Evolutionary conservation across 1,140 invertebrate species (phyloP).

Genomic region (Drosophila paulistorum): DNA sequence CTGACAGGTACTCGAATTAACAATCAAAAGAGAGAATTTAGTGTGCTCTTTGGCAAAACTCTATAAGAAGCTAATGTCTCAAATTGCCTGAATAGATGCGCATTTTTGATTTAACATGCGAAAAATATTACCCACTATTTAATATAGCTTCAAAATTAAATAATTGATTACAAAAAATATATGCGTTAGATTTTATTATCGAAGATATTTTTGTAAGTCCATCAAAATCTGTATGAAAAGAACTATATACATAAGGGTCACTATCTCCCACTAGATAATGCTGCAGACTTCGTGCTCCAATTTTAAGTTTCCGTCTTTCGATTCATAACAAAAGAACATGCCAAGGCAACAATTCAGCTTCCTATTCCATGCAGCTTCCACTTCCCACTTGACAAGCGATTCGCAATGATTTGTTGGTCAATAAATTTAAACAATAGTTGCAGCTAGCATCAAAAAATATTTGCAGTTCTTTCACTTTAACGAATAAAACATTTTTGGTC

Average conservation of each 20-base stretch:
- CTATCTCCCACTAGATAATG: neutral
- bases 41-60: neutral
- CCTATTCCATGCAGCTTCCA: conserved; percentile 7
- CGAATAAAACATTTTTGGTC: no score
- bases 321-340: conserved; percentile 8
- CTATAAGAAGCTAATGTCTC: no score
- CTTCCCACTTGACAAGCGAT: conserved; percentile 17
- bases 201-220: no score
- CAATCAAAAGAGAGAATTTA: neutral
- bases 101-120: no score
- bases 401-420: conserved; percentile 14
- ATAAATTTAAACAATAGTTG: conserved; percentile 14
- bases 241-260: neutral
- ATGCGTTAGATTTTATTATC: no score
- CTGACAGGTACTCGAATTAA: neutral
- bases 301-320: conserved; percentile 8
- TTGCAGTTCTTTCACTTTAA: neutral
- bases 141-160: no score
- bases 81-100: no score
- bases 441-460: neutral
- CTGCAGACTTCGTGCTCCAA: neutral
- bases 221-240: neutral
- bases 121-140: no score
- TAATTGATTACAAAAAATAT: no score
- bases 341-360: conserved; percentile 10